These are phyloP conservation scores for Tromatobia lineatoria DNA, from an alignment of 2,888 invertebrate species.

Conservation along the genomic window DNA sequence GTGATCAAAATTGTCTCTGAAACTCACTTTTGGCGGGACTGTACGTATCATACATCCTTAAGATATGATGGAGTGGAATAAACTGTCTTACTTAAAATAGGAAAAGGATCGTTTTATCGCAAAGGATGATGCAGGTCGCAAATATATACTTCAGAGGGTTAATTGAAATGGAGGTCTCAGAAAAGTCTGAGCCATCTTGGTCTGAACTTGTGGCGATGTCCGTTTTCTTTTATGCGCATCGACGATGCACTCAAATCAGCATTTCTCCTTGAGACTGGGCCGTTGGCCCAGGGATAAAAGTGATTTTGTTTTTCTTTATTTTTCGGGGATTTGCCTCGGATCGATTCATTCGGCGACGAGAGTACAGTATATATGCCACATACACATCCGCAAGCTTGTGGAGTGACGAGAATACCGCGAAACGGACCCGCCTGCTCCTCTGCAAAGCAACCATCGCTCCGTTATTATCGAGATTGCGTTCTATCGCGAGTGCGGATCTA, in stretches of 20 bases:
- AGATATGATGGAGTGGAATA: no score
- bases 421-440: slow-evolving; percentile 18
- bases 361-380: background rate
- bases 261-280: slow-evolving; percentile 36
- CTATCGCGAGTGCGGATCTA: slow-evolving; percentile 45
- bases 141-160: background rate
- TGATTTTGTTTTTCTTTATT: slow-evolving; percentile 13
- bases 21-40: no score
- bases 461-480: slow-evolving; percentile 60
- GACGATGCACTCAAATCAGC: slow-evolving; percentile 60
- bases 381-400: slow-evolving; percentile 14
- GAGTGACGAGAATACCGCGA: slow-evolving; percentile 44
- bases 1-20: no score
- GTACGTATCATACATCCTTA: no score
- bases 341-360: slow-evolving; percentile 39
- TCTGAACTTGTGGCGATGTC: background rate
- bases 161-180: background rate
- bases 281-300: slow-evolving; percentile 35
- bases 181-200: background rate
- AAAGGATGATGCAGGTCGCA: background rate
- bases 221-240: slow-evolving; percentile 27
- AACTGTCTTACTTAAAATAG: background rate
- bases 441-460: slow-evolving; percentile 19
- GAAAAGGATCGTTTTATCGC: background rate
- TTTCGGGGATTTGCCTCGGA: slow-evolving; percentile 29